These are phyloP conservation scores for Anastatus disparis DNA, from an alignment of 1,140 invertebrate species.

Conservation along the genomic window DNA sequence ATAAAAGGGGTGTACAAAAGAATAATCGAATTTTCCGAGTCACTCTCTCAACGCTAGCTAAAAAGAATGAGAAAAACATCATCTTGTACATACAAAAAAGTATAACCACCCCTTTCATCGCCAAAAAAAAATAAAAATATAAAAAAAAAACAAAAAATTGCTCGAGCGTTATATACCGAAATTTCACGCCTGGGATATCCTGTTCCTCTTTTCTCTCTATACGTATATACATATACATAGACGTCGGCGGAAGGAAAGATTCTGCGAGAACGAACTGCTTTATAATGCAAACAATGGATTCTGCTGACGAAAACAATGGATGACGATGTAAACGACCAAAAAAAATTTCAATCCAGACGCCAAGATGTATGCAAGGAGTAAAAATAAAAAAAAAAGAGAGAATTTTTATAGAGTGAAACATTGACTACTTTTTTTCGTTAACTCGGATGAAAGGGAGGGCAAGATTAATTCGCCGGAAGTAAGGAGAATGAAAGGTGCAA, in stretches of 20 bases:
- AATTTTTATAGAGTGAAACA: neutral
- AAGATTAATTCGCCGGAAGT: neutral
- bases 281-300: conserved; percentile 32
- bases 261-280: neutral
- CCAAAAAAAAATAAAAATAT: too few relatives aligned
- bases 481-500: neutral
- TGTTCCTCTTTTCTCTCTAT: too few relatives aligned
- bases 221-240: neutral
- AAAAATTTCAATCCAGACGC: too few relatives aligned
- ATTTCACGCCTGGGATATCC: conserved; percentile 5
- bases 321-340: neutral
- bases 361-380: neutral
- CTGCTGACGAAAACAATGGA: conserved; percentile 15
- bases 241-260: too few relatives aligned
- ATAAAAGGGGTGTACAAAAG: neutral
- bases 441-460: neutral
- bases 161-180: neutral
- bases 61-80: neutral
- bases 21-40: conserved; percentile 23
- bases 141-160: neutral
- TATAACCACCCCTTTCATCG: conserved; percentile 8
- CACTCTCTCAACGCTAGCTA: neutral
- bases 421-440: neutral
- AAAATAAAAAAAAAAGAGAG: neutral
- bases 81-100: too few relatives aligned